These are phyloP conservation scores for Noturus placidus DNA, from an alignment of 2,113 vertebrate species.

Conservation along the genomic window DNA sequence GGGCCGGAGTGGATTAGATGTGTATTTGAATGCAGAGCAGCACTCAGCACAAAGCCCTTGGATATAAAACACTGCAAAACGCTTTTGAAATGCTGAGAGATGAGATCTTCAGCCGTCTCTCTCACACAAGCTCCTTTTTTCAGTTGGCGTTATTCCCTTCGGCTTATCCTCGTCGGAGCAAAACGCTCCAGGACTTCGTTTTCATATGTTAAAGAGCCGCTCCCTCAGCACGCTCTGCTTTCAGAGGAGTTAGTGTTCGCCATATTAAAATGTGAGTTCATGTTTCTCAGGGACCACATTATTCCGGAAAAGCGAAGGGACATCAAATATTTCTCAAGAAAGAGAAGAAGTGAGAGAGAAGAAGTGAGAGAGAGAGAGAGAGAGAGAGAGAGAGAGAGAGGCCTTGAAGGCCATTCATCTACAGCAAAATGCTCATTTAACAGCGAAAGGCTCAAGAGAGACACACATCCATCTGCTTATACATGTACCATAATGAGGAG, in stretches of 20 bases:
- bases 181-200: slow-evolving; percentile 49
- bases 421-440: slow-evolving; percentile 50
- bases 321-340: slow-evolving; percentile 46
- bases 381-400: neutral
- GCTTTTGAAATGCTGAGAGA: slow-evolving; percentile 53
- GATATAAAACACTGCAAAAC: slow-evolving; percentile 45
- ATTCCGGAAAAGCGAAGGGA: slow-evolving; percentile 31
- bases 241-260: slow-evolving; percentile 43
- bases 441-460: slow-evolving; percentile 19
- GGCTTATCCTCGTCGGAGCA: slow-evolving; percentile 52
- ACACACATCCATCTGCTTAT: slow-evolving; percentile 37
- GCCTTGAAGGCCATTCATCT: slow-evolving; percentile 10
- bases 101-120: slow-evolving; percentile 50
- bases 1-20: slow-evolving; percentile 13
- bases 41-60: slow-evolving; percentile 38
- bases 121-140: slow-evolving; percentile 61
- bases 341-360: neutral
- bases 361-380: neutral
- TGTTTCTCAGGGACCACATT: slow-evolving; percentile 29
- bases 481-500: slow-evolving; percentile 28
- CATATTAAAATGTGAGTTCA: slow-evolving; percentile 38
- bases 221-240: slow-evolving; percentile 40
- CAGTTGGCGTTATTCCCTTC: slow-evolving; percentile 50
- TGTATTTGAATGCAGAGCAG: slow-evolving; percentile 41
- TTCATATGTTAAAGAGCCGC: slow-evolving; percentile 55